Evolutionary conservation across 2,888 invertebrate species (phyloP), one percentile per base, ranked within the genome.

Genomic region (Microctonus hyperodae): DNA sequence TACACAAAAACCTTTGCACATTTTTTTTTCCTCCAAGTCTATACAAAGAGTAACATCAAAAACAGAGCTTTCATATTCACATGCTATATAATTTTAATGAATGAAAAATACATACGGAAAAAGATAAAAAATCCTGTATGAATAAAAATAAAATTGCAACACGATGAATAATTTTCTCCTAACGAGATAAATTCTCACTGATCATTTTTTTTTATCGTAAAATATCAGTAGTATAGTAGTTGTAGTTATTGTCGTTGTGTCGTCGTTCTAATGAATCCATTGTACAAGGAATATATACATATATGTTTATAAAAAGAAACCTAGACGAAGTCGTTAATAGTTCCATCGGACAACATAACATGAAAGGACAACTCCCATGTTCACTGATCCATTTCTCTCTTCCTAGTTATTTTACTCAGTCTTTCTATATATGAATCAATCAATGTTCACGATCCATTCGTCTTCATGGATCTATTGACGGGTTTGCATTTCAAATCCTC

Each of bases 381-480:
- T 44, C 44, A 44, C 22, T 56, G 60, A 16, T 58, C 51, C 33
- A 33, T 50, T 63, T 35, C 22, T 28, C 33, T 37, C 35, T 57
- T 44, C 56, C 60, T 28, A 5, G 28, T 7, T 7, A 28, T 65
- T 10, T n/a, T n/a, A 61, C 10, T 22, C 51, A 37, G 31, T 50
- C 48, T 31, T 56, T 16, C 55, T 50, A 11, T 28, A 22, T 60
- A 44, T 33, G 61, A 59, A 71, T 69, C 67, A 68, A 72, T 74
- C 70, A 68, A 69, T 55, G 33, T 69, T 67, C 64, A 56, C 37
- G 35, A 60, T 68, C 67, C 66, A 71, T 72, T 60, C 68, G 59
- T 72, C 69, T 68, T 67, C 48, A 48, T 51, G 31, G 51, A 64
- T n/a, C n/a, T 61, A 68, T 65, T 31, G 58, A 64, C 37, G 61